Evolutionary conservation across 1,140 invertebrate genomes (phyloP).

Genomic region (Pseudobourletiella spinata): DNA sequence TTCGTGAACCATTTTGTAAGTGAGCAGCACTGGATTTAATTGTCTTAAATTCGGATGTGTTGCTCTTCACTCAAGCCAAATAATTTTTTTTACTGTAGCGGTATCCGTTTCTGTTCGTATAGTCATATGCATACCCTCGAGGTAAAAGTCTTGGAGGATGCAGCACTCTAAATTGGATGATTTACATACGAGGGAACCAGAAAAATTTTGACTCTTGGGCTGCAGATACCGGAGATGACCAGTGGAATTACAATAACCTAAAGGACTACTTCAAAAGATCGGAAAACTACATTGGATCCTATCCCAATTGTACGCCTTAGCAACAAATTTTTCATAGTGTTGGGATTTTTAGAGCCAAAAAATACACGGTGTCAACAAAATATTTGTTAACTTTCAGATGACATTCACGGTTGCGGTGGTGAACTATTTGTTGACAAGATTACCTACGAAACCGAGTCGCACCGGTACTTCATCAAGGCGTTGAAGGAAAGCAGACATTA

Average conservation of each 20-base stretch:
- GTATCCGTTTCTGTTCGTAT: too few species aligned
- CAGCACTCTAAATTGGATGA: conserved; percentile 77
- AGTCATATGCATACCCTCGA: neutral
- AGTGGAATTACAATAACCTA: conserved; percentile 58
- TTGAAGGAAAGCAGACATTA: neutral
- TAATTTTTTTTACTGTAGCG: too few species aligned
- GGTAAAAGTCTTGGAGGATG: conserved; percentile 42
- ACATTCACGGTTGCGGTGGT: conserved; percentile 5
- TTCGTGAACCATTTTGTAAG: neutral
- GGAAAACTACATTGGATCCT: conserved; percentile 39
- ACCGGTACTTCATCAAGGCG: neutral
- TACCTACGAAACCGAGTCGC: neutral
- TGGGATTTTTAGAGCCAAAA: neutral
- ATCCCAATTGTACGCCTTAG: conserved; percentile 13
- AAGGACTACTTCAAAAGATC: conserved; percentile 42
- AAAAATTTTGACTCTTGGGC: conserved; percentile 78
- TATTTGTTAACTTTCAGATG: neutral
- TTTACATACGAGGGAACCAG: conserved; percentile 75
- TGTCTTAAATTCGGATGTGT: neutral
- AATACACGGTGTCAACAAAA: neutral
- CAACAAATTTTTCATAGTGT: neutral
- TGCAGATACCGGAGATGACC: conserved; percentile 45
- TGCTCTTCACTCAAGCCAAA: neutral
- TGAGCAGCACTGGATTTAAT: neutral
- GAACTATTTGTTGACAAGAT: conserved; percentile 3